Conservation (phyloP, 2,888 invertebrate genomes). For the Exocentrus adspersus region DNA sequence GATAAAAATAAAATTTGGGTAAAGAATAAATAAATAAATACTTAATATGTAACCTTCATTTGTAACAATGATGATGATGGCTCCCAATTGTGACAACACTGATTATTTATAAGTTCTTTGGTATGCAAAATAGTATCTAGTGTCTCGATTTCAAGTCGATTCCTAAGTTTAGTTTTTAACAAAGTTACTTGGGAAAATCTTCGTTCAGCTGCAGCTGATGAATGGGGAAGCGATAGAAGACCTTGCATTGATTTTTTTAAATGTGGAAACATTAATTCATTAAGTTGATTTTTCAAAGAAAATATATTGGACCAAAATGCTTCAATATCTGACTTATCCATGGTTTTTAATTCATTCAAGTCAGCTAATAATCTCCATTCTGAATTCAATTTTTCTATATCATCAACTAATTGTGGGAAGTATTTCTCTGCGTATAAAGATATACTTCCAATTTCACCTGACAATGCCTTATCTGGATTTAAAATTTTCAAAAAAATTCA, state of each 20-base stretch:
- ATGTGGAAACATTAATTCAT: constrained; percentile 30
- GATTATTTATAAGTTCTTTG: constrained; percentile 11
- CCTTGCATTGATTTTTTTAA: constrained; percentile 28
- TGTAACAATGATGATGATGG: background rate
- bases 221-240: constrained; percentile 31
- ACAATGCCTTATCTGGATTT: constrained; percentile 25
- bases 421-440: constrained; percentile 11
- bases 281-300: constrained; percentile 28
- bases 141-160: constrained; percentile 21
- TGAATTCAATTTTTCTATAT: constrained; percentile 27
- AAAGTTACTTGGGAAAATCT: constrained; percentile 32
- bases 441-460: constrained; percentile 28
- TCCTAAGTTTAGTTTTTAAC: constrained; percentile 32
- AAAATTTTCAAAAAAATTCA: constrained; percentile 32
- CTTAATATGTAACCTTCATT: background rate
- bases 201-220: constrained; percentile 32
- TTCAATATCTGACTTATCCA: constrained; percentile 16
- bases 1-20: no score
- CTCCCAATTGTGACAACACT: background rate
- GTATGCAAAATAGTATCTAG: constrained; percentile 23
- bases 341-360: constrained; percentile 20
- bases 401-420: constrained; percentile 22
- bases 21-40: no score
- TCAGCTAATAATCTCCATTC: constrained; percentile 32
- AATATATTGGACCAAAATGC: constrained; percentile 30